phyloP scores from a whole-genome alignment of 2,113 vertebrate genomes.

The Pao palembangensis region DNA sequence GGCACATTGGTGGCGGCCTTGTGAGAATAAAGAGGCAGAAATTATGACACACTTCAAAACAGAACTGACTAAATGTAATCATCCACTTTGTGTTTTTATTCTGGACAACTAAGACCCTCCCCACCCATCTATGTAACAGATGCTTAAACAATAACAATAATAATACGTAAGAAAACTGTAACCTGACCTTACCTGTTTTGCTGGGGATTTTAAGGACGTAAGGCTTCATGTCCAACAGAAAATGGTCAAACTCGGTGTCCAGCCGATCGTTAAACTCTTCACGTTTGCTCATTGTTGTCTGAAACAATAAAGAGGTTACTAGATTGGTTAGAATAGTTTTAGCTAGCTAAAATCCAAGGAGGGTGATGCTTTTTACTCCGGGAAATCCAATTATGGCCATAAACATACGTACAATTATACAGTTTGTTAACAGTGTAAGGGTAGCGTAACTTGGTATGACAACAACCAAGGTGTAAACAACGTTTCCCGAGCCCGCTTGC shows the following conservation, averaged over 20 bases:
- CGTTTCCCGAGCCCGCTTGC: too few species aligned
- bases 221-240: conserved; percentile 88
- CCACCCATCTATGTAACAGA: neutral
- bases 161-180: too few species aligned
- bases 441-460: neutral
- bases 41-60: neutral
- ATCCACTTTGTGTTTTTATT: neutral
- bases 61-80: neutral
- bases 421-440: neutral
- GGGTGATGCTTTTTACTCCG: too few species aligned
- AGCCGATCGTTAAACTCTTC: conserved; percentile 80
- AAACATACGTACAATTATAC: neutral
- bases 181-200: conserved; percentile 78
- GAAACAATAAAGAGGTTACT: neutral
- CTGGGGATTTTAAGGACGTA: conserved; percentile 81
- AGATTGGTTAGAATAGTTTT: neutral
- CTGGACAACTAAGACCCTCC: too few species aligned
- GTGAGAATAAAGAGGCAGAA: neutral
- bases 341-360: neutral
- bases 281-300: conserved; percentile 74
- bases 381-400: neutral
- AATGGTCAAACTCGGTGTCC: conserved; percentile 87
- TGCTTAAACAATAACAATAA: neutral
- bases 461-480: too few species aligned
- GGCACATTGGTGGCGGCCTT: conserved; percentile 86